phyloP scores from a whole-genome alignment of 2,888 invertebrate species.

The Mimas tiliae region DNA sequence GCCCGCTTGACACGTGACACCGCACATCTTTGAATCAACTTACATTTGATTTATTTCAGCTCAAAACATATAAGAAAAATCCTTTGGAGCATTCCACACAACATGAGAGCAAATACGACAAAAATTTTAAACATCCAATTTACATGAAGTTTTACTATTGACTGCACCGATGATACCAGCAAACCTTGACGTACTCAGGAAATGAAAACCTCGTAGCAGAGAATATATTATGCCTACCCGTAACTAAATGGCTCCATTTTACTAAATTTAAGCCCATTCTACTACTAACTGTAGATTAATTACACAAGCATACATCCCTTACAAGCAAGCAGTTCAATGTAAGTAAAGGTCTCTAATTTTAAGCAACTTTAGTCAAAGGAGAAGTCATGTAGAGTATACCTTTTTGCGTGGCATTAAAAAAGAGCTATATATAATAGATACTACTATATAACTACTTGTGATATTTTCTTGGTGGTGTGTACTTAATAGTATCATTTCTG shows the following conservation, averaged over 20 bases:
- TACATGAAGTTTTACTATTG: constrained; percentile 18
- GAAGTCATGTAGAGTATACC: not conserved
- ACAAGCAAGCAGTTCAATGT: constrained; percentile 23
- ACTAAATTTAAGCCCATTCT: not conserved
- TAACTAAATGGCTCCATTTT: not conserved
- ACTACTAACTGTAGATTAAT: not conserved
- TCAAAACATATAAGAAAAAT: constrained; percentile 32
- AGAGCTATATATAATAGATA: too few relatives aligned
- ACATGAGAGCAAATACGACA: not conserved
- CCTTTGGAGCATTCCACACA: constrained; percentile 15
- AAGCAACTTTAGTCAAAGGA: constrained; percentile 22
- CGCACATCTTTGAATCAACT: constrained; percentile 48
- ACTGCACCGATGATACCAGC: not conserved
- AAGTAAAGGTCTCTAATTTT: constrained; percentile 28
- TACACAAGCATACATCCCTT: constrained; percentile 7
- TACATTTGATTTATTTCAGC: constrained; percentile 41
- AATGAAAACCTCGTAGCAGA: not conserved
- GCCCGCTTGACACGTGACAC: constrained; percentile 42
- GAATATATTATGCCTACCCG: not conserved
- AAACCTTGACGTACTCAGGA: constrained; percentile 15
- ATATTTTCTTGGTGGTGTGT: too few relatives aligned
- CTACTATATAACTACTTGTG: too few relatives aligned
- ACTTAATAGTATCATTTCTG: too few relatives aligned
- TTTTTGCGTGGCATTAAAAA: too few relatives aligned
- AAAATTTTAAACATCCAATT: constrained; percentile 3